Conservation (phyloP, 2,797 vertebrate genomes). For the Diplodus puntazzo region DNA sequence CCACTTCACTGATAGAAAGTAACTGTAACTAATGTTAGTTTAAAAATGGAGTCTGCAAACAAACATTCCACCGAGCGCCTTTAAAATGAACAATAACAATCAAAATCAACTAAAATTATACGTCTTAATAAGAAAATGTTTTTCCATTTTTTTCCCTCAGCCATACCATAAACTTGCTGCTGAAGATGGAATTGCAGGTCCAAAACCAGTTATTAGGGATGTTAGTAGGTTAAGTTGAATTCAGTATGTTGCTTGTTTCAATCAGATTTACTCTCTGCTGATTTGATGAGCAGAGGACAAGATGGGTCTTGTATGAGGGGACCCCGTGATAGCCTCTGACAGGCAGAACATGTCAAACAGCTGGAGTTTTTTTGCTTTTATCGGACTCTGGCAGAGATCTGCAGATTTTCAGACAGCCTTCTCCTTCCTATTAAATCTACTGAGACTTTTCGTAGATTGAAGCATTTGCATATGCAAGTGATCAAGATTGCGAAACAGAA, state of each 20-base stretch:
- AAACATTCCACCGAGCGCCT: no score
- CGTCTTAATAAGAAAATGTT: no score
- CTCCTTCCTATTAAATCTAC: slow-evolving; percentile 59
- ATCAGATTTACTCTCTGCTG: slow-evolving; percentile 29
- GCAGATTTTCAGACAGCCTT: slow-evolving; percentile 35
- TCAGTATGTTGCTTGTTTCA: slow-evolving; percentile 41
- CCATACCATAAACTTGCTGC: not conserved
- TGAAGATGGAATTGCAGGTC: not conserved
- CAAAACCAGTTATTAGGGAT: not conserved
- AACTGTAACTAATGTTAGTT: no score
- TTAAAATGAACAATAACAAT: no score
- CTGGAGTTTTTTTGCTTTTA: slow-evolving; percentile 38
- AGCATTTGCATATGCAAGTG: slow-evolving; percentile 20
- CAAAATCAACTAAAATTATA: no score
- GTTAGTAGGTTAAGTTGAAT: slow-evolving; percentile 25
- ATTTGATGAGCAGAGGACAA: slow-evolving; percentile 21
- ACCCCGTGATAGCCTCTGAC: not conserved
- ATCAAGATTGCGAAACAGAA: slow-evolving; percentile 26
- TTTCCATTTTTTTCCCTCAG: no score
- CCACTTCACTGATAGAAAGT: no score
- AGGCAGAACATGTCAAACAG: slow-evolving; percentile 10
- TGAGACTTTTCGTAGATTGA: slow-evolving; percentile 34
- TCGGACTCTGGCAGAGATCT: slow-evolving; percentile 41
- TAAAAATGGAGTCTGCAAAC: no score
- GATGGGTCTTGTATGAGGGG: not conserved